Conservation (phyloP, 2,113 vertebrate species). For the Oxyura jamaicensis region DNA sequence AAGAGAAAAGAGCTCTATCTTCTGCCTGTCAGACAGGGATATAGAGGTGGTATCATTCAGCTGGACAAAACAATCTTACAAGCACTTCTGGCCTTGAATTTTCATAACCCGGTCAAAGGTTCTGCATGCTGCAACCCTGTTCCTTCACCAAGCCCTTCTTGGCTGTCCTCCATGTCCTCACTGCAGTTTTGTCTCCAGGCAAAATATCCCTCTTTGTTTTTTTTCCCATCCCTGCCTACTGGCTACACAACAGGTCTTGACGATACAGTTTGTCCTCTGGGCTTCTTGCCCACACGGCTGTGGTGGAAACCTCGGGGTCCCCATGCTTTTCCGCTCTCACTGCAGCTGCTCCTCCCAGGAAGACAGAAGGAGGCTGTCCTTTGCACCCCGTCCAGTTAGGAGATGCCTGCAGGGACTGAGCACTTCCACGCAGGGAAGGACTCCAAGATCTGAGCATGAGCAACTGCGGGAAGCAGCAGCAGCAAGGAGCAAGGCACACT, state of each 20-base stretch:
- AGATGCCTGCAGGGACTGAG: not conserved
- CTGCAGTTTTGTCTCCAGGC: not conserved
- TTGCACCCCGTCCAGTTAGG: not conserved
- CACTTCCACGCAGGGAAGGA: not conserved
- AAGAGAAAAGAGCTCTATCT: not conserved
- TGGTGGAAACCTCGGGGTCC: not conserved
- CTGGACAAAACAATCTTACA: not conserved
- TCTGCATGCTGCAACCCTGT: not conserved
- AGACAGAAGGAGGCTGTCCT: not conserved
- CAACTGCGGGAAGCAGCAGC: not conserved
- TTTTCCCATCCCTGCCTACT: not conserved
- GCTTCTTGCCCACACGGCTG: not conserved
- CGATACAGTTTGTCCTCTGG: not conserved
- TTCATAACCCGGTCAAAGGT: not conserved
- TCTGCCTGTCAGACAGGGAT: not conserved
- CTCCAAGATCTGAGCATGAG: not conserved
- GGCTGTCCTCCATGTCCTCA: not conserved
- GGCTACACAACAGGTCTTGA: not conserved
- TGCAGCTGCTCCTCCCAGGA: not conserved
- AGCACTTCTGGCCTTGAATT: not conserved
- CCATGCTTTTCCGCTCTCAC: not conserved
- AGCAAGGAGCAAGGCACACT: fast-evolving
- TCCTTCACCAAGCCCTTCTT: not conserved
- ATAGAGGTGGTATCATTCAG: not conserved
- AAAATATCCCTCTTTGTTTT: not conserved